phyloP scores from a whole-genome alignment of 2,888 invertebrate genomes.

The Melieria crassipennis region DNA sequence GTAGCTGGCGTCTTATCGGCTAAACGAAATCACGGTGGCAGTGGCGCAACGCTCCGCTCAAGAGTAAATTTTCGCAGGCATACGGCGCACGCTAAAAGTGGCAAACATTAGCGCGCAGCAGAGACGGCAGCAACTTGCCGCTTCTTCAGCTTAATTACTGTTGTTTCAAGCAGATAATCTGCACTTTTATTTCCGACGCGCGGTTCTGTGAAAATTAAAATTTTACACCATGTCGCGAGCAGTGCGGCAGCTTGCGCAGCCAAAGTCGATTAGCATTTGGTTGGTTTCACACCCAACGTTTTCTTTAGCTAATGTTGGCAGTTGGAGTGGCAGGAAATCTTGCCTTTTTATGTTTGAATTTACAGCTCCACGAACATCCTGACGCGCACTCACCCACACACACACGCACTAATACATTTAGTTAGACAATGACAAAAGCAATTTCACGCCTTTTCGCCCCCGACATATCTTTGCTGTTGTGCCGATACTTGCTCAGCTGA shows the following conservation, averaged over 20 bases:
- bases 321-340: not conserved
- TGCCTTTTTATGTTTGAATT: not conserved
- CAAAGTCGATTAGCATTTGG: constrained; percentile 29
- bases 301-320: not conserved
- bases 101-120: not conserved
- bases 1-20: constrained; percentile 31
- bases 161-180: constrained; percentile 45
- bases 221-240: constrained; percentile 16
- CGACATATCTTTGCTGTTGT: constrained; percentile 37
- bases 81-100: constrained; percentile 27
- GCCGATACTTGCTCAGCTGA: constrained; percentile 29
- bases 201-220: constrained; percentile 23
- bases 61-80: constrained; percentile 31
- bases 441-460: constrained; percentile 48
- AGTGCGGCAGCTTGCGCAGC: constrained; percentile 13
- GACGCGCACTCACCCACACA: no score
- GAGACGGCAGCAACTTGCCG: not conserved
- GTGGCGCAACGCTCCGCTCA: not conserved
- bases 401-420: no score
- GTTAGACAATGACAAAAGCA: constrained; percentile 34
- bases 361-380: not conserved
- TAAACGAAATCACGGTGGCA: constrained; percentile 32
- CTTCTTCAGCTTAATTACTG: constrained; percentile 23
- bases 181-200: constrained; percentile 45
- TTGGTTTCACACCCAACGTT: constrained; percentile 1